A percentile compares a stretch with the other conserved stretches of the same genome.
Evolutionary conservation across 2,797 vertebrate genomes (phyloP).

Genomic region (Hippopotamyrus pictus): DNA sequence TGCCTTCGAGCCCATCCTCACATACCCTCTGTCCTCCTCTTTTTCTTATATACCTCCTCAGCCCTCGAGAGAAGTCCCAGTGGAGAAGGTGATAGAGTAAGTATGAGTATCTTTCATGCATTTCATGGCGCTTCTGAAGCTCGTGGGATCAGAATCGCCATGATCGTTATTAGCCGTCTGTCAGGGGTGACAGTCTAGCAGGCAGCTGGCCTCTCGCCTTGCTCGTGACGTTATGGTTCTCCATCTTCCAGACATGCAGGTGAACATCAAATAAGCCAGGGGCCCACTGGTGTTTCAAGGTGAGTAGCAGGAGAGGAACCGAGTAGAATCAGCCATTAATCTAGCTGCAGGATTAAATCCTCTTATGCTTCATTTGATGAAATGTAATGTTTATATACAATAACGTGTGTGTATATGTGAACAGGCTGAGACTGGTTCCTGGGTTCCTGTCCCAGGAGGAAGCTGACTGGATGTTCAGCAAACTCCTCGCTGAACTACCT

Average conservation of each 20-base stretch:
- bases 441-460: conserved; percentile 72
- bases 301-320: conserved; percentile 35
- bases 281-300: conserved; percentile 65
- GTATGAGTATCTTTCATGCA: conserved; percentile 29
- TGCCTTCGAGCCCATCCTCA: background rate
- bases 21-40: background rate
- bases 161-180: background rate
- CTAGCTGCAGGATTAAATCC: background rate
- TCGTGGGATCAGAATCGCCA: background rate
- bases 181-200: background rate
- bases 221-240: background rate
- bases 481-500: conserved; percentile 74
- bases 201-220: background rate
- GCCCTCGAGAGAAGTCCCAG: conserved; percentile 51
- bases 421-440: conserved; percentile 71
- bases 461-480: conserved; percentile 83
- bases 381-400: background rate
- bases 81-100: conserved; percentile 63
- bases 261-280: conserved; percentile 59
- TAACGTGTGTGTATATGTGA: background rate
- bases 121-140: background rate
- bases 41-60: conserved; percentile 29
- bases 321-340: background rate
- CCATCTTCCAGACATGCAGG: conserved; percentile 48
- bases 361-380: background rate